Conservation (phyloP, 2,888 invertebrate species). For the Sphecodes monilicornis region DNA sequence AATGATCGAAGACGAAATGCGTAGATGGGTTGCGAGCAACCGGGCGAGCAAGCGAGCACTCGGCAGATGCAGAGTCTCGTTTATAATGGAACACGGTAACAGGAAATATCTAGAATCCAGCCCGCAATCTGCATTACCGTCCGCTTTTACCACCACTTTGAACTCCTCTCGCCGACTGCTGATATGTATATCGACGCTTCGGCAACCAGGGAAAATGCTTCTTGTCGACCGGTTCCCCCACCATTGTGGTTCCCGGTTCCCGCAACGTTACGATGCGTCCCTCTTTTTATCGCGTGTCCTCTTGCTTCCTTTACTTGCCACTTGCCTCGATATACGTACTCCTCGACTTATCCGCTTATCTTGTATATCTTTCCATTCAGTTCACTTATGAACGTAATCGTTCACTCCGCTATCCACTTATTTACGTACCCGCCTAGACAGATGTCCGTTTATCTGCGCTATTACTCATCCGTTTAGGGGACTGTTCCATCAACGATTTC, state of each 20-base stretch:
- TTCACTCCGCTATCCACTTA: neutral
- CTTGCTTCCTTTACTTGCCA: neutral
- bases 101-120: slow-evolving; percentile 62
- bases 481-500: neutral
- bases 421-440: neutral
- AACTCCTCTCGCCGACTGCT: slow-evolving; percentile 72
- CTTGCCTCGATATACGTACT: neutral
- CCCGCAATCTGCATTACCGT: slow-evolving; percentile 77
- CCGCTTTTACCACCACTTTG: slow-evolving; percentile 68
- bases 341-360: slow-evolving; percentile 7
- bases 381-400: neutral
- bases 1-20: slow-evolving; percentile 8
- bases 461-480: neutral
- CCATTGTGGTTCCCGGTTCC: neutral
- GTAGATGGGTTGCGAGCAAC: slow-evolving; percentile 4
- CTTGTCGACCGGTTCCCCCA: slow-evolving; percentile 27
- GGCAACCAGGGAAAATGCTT: slow-evolving; percentile 52
- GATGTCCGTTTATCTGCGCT: neutral
- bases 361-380: slow-evolving; percentile 14
- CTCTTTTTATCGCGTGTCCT: neutral
- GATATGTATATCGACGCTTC: slow-evolving; percentile 63
- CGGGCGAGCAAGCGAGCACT: slow-evolving; percentile 4
- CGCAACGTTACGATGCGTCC: neutral
- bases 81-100: slow-evolving; percentile 62
- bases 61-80: slow-evolving; percentile 46